phyloP scores from a whole-genome alignment of 2,888 invertebrate species.

The Baronia brevicornis region DNA sequence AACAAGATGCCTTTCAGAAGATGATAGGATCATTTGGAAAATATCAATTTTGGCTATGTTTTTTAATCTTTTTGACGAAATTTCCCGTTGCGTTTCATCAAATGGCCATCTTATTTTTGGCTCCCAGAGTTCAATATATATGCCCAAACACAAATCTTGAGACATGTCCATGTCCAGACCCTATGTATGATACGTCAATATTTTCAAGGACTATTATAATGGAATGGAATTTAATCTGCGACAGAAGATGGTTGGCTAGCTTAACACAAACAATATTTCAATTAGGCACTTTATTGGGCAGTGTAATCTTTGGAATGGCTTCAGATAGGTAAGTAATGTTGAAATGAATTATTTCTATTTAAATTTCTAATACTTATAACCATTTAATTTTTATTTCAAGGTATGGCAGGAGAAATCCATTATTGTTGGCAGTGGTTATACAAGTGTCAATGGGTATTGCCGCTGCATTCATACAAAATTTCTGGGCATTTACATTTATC shows the following conservation, averaged over 20 bases:
- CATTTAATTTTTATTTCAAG: slow-evolving; percentile 55
- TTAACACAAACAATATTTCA: slow-evolving; percentile 85
- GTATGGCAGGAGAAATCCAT: slow-evolving; percentile 83
- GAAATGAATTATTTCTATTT: not conserved
- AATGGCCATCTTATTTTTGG: slow-evolving; percentile 68
- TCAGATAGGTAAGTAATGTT: slow-evolving; percentile 79
- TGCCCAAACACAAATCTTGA: slow-evolving; percentile 35
- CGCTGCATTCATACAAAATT: slow-evolving; percentile 80
- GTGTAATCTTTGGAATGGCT: slow-evolving; percentile 82
- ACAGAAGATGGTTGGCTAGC: slow-evolving; percentile 77
- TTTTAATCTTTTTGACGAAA: slow-evolving; percentile 55
- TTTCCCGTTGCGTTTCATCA: slow-evolving; percentile 69
- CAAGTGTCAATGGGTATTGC: slow-evolving; percentile 81
- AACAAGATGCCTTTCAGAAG: slow-evolving; percentile 48
- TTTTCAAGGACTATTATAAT: slow-evolving; percentile 82
- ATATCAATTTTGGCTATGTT: slow-evolving; percentile 62
- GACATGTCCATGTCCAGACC: slow-evolving; percentile 73
- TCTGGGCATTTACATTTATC: slow-evolving; percentile 77
- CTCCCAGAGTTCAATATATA: slow-evolving; percentile 51
- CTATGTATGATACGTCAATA: slow-evolving; percentile 77
- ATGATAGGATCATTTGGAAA: slow-evolving; percentile 68
- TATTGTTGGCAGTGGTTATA: slow-evolving; percentile 81
- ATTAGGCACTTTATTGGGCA: slow-evolving; percentile 83
- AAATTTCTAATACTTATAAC: not conserved
- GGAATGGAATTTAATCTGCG: slow-evolving; percentile 86